Percentiles rank a stretch among this genome's conserved stretches.
Evolutionary conservation across 2,113 vertebrate species (phyloP).

Genomic region (Emberiza fucata): DNA sequence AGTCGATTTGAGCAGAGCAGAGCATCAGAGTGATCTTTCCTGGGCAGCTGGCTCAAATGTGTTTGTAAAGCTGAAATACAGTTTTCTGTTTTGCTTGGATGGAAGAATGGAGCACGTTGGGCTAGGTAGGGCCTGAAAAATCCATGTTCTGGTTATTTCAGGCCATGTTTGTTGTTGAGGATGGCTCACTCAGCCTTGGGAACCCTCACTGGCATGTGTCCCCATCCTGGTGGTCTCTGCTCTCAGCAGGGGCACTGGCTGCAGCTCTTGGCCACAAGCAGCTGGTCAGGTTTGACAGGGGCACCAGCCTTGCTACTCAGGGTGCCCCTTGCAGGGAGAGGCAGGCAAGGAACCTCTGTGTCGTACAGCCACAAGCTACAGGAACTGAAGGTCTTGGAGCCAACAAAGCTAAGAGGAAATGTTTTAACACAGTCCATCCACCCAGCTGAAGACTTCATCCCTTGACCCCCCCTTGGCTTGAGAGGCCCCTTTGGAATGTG

Average conservation of each 20-base stretch:
- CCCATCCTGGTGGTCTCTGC: not conserved
- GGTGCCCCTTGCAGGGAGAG: accelerated
- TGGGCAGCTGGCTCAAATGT: not conserved
- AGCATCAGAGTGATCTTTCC: not conserved
- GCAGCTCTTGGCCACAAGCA: not conserved
- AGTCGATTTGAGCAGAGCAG: not conserved
- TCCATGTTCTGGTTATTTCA: not conserved
- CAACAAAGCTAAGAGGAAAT: not conserved
- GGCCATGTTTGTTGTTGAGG: not conserved
- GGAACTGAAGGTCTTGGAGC: not conserved
- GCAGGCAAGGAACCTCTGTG: not conserved
- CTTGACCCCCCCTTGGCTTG: not conserved
- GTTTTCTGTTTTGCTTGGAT: not conserved
- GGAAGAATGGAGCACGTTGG: not conserved
- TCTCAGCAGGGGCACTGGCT: not conserved
- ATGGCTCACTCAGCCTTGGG: not conserved
- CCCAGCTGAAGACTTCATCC: not conserved
- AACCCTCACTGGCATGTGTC: accelerated
- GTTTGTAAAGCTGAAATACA: not conserved
- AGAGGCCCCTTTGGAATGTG: not conserved
- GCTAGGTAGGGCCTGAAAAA: not conserved
- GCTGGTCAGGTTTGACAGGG: not conserved
- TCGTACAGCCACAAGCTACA: not conserved
- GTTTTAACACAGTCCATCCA: not conserved
- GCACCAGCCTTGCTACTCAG: not conserved